phyloP scores from a whole-genome alignment of 1,140 invertebrate genomes.

The Drosophila saltans region DNA sequence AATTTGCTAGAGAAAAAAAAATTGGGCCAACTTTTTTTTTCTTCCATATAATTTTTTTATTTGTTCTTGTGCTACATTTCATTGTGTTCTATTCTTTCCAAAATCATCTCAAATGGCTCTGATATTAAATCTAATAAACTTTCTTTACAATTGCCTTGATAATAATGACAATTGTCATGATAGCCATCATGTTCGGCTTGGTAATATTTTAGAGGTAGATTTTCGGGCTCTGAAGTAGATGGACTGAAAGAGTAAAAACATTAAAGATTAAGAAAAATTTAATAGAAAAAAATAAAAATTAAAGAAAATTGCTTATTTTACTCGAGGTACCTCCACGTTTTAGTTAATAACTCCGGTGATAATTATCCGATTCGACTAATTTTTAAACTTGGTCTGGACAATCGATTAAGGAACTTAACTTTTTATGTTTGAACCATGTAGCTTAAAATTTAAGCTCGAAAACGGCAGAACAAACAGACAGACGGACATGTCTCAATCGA shows the following conservation, averaged over 20 bases:
- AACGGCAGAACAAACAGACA: too few relatives aligned
- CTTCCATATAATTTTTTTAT: slow-evolving; percentile 12
- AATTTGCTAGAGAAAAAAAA: slow-evolving; percentile 43
- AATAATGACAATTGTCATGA: slow-evolving; percentile 79
- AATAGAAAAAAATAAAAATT: too few relatives aligned
- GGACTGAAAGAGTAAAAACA: slow-evolving; percentile 81
- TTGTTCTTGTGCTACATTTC: slow-evolving; percentile 44
- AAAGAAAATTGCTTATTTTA: too few relatives aligned
- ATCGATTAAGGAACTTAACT: too few relatives aligned
- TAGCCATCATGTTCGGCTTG: slow-evolving; percentile 84
- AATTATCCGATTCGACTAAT: too few relatives aligned
- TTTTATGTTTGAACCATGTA: too few relatives aligned
- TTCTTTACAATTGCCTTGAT: slow-evolving; percentile 71
- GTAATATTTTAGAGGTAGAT: slow-evolving; percentile 84
- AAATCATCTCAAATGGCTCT: slow-evolving; percentile 57
- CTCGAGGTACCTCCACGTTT: too few relatives aligned
- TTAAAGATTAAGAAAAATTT: too few relatives aligned
- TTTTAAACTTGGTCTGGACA: too few relatives aligned
- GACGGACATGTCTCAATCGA: too few relatives aligned
- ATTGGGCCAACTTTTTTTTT: slow-evolving; percentile 31
- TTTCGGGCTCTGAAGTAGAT: slow-evolving; percentile 85
- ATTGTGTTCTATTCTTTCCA: slow-evolving; percentile 48
- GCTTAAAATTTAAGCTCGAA: too few relatives aligned
- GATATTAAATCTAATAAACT: slow-evolving; percentile 72
- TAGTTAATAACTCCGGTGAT: too few relatives aligned